A percentile compares a stretch with the other conserved stretches of the same genome.
phyloP scores from a whole-genome alignment of 1,140 invertebrate genomes.

The Bombyx mori region DNA sequence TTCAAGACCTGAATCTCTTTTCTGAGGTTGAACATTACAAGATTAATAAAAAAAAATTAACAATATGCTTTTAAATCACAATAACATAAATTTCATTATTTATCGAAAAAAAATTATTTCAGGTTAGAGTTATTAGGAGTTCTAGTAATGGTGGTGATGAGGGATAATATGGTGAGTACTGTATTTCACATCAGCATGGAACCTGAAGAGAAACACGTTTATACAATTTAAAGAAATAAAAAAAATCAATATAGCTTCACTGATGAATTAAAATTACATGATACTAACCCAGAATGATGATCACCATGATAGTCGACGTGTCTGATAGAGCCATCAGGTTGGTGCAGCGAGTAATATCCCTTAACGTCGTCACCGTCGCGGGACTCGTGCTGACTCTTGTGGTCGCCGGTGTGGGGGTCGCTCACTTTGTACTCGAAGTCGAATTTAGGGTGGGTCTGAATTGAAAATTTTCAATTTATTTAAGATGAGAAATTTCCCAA shows the following conservation, averaged over 20 bases:
- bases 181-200: conserved; percentile 11
- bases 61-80: too few relatives aligned
- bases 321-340: conserved; percentile 49
- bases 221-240: not conserved
- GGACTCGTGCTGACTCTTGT: too few relatives aligned
- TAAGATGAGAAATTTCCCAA: not conserved
- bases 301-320: conserved; percentile 48
- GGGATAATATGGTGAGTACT: conserved; percentile 10
- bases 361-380: conserved; percentile 30
- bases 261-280: not conserved
- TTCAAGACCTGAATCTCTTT: too few relatives aligned
- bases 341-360: conserved; percentile 58
- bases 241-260: not conserved
- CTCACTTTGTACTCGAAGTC: conserved; percentile 58
- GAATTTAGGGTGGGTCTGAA: conserved; percentile 39
- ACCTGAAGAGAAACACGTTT: not conserved
- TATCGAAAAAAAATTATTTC: too few relatives aligned
- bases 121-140: too few relatives aligned
- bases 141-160: conserved; percentile 5
- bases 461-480: not conserved
- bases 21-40: too few relatives aligned
- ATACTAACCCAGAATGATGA: conserved; percentile 46
- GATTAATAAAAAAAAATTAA: too few relatives aligned
- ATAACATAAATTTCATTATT: too few relatives aligned
- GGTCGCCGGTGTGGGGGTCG: conserved; percentile 8